A percentile compares a stretch with the other conserved stretches of the same genome.
phyloP scores from a whole-genome alignment of 2,888 invertebrate genomes.

The Drosophila tanythrix region DNA sequence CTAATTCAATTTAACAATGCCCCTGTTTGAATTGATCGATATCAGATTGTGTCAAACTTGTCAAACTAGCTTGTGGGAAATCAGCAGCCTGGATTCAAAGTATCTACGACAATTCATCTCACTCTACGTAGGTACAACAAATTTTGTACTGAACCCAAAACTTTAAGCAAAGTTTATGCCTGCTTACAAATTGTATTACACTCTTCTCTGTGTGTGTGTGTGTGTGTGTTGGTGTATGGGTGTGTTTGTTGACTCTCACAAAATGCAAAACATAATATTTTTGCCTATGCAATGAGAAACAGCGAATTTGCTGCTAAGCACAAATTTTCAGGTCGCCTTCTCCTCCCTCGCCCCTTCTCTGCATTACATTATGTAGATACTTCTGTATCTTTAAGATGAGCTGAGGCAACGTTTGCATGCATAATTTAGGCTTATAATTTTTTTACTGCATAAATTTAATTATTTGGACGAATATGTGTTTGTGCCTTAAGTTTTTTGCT shows the following conservation, averaged over 20 bases:
- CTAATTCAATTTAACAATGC: neutral
- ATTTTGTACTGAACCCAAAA: neutral
- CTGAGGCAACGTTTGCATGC: conserved; percentile 54
- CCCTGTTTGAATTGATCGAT: neutral
- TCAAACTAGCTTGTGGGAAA: neutral
- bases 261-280: neutral
- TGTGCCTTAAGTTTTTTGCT: conserved; percentile 3
- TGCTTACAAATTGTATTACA: neutral
- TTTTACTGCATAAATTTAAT: conserved; percentile 57
- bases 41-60: neutral
- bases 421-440: conserved; percentile 61
- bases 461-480: conserved; percentile 27
- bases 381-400: conserved; percentile 47
- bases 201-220: neutral
- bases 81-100: neutral
- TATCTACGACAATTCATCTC: neutral
- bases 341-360: neutral
- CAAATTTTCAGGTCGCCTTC: neutral
- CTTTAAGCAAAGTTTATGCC: neutral
- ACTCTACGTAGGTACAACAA: too few relatives aligned
- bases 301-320: conserved; percentile 2
- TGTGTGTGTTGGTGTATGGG: neutral
- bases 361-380: conserved; percentile 51
- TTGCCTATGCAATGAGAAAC: neutral
- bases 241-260: neutral